Base-by-base conservation (phyloP, 1,140 invertebrate genomes). In the Metopolophium dirhodum region DNA sequence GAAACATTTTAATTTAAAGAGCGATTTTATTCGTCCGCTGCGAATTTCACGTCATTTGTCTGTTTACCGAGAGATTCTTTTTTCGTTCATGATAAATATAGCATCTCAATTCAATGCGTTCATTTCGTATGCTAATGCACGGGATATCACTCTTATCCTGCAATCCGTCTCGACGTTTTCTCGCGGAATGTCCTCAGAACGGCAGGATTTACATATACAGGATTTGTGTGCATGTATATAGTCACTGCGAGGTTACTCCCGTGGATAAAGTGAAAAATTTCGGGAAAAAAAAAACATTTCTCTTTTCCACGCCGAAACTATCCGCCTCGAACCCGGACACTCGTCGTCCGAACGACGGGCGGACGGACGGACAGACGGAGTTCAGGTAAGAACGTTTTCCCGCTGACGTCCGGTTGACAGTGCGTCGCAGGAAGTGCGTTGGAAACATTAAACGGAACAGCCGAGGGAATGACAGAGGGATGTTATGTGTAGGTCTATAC, bases 91-190 rank as follows among this genome's bases (percentile, higher is more conserved):
- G 14, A 47, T 87, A 87, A 49, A 87, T 87, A 45, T 87, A 49
- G 14, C 45, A 20, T 87, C 45, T 87, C 30, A 87, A 87, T 47
- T 87, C 41, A 47, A 87, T 87, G 45, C 41, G 41, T 47, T 87
- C 85, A n/a, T 87, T 87, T 87, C 85, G 85, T 86, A 45, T 86
- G 83, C 37, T 47, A 86, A 45, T 45, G 37, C 41, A 83, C 83
- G 23, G 37, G 41, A 45, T 45, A 86, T 86, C 23, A 86, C 85
- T 87, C 45, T 87, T 87, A 77, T n/a, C 37, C 45, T n/a, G 45
- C 85, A 45, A 87, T 47, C 26, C 11, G 41, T 86, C 41, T 47
- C 85, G 45, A 87, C 45, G 45, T 87, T 87, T 87, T 87, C 26
- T 26, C 26, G 41, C 26, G 30, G 41, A 87, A 47, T 87, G 26